Evolutionary conservation across 2,888 invertebrate species (phyloP), one percentile per base, ranked within the genome.

Genomic region (Pachydiplax longipennis): DNA sequence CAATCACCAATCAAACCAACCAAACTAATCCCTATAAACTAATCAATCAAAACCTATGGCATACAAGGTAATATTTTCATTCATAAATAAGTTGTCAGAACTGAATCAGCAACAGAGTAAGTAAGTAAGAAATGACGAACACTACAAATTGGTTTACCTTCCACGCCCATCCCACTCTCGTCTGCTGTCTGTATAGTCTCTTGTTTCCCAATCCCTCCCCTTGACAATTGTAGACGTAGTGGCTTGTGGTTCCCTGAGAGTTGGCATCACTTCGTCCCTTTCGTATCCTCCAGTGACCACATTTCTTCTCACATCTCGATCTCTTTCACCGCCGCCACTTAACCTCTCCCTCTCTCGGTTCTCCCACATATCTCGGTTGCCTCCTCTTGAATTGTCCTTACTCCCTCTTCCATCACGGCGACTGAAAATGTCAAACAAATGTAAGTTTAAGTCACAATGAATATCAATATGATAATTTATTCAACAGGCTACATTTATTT

Each of bases 331-430:
- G 90, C 91, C 91, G 90, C 91, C 91, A 91, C 48, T 91, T 80
- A 48, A 93, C 93, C 82, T 93, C 93, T 91, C 94, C 90, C 80
- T 93, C 93, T 82, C 93, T 92, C 48, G 92, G 92, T 25, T 91
- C 87, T 44, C 91, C 73, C 81, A 87, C 81, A 53, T 90, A 90
- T n/a, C 91, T 22, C n/a, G 91, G 91, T 80, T 87, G 61, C 37
- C 61, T 13, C 87, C 87, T n/a, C 87, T 58, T 1, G 87, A 61
- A n/a, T 61, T 87, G 22, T 92, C 92, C 73, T 91, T 90, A 80
- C 91, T 91, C 35, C 82, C 90, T 31, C 91, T 91, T 10, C 90
- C 91, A 73, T 91, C 91, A 22, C 91, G 87, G 18, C 91, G 91
- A n/a, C 87, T 87, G 35, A 90, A 81, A 48, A 58, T 90, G 35